Conservation (phyloP, 2,113 vertebrate genomes). For the Phocoena phocoena region DNA sequence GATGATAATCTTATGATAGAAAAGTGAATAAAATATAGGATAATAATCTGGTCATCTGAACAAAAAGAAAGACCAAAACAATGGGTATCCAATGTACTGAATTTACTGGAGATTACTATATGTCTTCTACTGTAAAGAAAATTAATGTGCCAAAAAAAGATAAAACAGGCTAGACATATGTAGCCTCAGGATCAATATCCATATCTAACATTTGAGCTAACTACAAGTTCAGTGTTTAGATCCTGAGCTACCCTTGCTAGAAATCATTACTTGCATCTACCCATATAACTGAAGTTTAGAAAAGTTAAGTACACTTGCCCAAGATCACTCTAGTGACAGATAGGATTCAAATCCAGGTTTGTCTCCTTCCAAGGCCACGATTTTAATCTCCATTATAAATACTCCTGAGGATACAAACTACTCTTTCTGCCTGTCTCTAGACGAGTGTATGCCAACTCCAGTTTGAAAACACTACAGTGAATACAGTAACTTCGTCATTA, state of each 20-base stretch:
- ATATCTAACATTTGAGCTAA: constrained; percentile 1
- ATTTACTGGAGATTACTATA: not conserved
- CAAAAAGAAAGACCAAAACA: constrained; percentile 8
- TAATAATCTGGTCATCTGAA: not conserved
- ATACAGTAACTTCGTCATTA: not conserved
- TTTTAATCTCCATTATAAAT: not conserved
- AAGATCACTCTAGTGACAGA: not conserved
- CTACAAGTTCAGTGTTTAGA: not conserved
- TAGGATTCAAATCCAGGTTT: not conserved
- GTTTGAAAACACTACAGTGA: not conserved
- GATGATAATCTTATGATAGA: not conserved
- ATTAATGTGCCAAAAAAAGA: not conserved
- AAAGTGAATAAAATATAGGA: constrained; percentile 10
- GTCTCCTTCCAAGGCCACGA: not conserved
- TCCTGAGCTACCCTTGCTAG: not conserved
- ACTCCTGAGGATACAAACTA: not conserved
- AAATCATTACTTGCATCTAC: constrained; percentile 30
- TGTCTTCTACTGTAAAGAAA: not conserved
- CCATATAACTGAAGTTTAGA: not conserved
- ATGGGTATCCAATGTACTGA: not conserved
- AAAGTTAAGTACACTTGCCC: not conserved
- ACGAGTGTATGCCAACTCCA: not conserved
- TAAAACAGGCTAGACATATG: not conserved
- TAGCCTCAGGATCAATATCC: not conserved
- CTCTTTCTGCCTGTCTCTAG: not conserved